Percentiles rank a stretch among this genome's conserved stretches.
phyloP scores from a whole-genome alignment of 2,797 vertebrate species.

The Malurus splendens region DNA sequence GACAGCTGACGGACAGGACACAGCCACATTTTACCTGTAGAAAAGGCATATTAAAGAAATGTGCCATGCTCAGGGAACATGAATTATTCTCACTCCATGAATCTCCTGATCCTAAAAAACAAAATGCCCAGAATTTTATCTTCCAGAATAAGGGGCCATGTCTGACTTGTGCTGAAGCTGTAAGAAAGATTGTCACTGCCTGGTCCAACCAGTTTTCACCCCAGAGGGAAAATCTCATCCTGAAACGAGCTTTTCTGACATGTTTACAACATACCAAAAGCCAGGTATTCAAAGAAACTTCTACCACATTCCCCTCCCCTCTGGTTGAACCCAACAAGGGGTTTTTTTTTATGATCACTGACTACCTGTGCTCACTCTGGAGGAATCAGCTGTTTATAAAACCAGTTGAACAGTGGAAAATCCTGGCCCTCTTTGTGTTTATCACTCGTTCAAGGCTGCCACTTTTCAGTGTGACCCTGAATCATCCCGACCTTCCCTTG shows the following conservation, averaged over 20 bases:
- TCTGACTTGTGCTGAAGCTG: neutral
- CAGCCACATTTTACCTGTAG: neutral
- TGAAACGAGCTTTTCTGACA: neutral
- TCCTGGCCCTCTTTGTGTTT: neutral
- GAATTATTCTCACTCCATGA: neutral
- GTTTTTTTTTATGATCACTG: neutral
- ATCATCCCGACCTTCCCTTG: neutral
- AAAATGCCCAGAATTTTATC: neutral
- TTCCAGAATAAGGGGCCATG: neutral
- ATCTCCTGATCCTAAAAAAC: neutral
- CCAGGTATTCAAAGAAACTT: neutral
- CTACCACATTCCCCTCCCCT: neutral
- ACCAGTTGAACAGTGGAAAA: neutral
- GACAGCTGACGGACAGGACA: conserved; percentile 9
- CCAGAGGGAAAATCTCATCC: neutral
- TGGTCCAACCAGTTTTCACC: neutral
- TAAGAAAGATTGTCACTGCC: neutral
- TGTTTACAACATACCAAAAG: neutral
- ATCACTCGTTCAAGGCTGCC: neutral
- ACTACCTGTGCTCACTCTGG: neutral
- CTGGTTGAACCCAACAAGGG: neutral
- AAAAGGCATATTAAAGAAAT: neutral
- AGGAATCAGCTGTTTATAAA: neutral
- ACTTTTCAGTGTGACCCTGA: neutral
- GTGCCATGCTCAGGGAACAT: neutral